phyloP scores from a whole-genome alignment of 2,888 invertebrate species.

The Galeruca laticollis region DNA sequence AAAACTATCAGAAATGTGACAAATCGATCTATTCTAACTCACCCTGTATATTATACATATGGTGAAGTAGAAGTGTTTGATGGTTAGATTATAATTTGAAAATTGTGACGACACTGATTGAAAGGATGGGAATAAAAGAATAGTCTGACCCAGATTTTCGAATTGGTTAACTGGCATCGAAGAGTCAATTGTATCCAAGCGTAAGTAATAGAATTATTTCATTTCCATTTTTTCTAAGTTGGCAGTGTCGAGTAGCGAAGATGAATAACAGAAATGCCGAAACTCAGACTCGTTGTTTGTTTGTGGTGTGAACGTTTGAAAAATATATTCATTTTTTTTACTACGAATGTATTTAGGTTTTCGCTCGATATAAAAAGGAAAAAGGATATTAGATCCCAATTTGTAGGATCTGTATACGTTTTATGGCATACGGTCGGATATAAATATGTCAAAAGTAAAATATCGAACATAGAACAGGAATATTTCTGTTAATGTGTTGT shows the following conservation, averaged over 20 bases:
- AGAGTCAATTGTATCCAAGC: constrained; percentile 32
- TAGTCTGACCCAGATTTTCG: constrained; percentile 23
- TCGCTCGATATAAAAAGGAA: neutral
- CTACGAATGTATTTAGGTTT: neutral
- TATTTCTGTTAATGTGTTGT: too few relatives aligned
- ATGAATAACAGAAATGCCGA: constrained; percentile 23
- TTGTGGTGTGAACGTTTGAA: constrained; percentile 18
- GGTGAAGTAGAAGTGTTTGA: neutral
- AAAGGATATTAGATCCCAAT: too few relatives aligned
- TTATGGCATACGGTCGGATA: neutral
- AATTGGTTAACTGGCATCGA: constrained; percentile 32
- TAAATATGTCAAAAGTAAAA: neutral
- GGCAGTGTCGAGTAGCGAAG: constrained; percentile 24
- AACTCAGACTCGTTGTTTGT: constrained; percentile 16
- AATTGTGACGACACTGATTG: neutral
- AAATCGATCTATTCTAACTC: too few relatives aligned
- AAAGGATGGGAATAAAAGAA: constrained; percentile 12
- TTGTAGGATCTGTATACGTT: too few relatives aligned
- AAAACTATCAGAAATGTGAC: too few relatives aligned
- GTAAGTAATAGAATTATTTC: constrained; percentile 35
- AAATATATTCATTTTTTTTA: constrained; percentile 3
- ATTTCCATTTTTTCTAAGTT: too few relatives aligned
- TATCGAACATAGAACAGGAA: too few relatives aligned
- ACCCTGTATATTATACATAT: too few relatives aligned
- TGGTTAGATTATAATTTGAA: too few relatives aligned